Percentiles rank a stretch among this genome's conserved stretches.
Evolutionary conservation across 2,113 vertebrate species (phyloP).

Genomic region (Tetrax tetrax): DNA sequence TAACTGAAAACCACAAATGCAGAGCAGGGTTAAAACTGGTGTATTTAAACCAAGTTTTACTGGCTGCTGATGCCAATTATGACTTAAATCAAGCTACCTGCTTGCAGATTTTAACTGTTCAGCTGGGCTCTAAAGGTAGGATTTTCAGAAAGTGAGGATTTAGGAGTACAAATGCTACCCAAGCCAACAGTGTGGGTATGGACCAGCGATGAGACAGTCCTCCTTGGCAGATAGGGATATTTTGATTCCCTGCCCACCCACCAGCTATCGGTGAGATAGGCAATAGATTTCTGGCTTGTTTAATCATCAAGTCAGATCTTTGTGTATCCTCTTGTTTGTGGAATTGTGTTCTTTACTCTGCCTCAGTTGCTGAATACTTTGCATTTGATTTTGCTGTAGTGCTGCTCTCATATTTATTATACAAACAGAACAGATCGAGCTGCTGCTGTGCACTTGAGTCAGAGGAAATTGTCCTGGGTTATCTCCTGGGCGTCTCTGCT

Average conservation of each 20-base stretch:
- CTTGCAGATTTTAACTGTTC: neutral
- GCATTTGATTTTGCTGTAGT: neutral
- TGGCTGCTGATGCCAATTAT: neutral
- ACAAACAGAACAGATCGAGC: neutral
- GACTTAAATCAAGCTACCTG: neutral
- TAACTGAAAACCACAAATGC: neutral
- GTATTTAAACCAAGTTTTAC: neutral
- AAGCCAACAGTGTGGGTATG: neutral
- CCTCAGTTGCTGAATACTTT: neutral
- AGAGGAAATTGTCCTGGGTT: neutral
- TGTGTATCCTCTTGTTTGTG: neutral
- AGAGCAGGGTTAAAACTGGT: neutral
- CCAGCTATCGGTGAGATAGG: neutral
- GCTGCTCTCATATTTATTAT: neutral
- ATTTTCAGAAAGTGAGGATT: neutral
- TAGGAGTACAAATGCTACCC: neutral
- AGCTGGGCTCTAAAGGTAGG: neutral
- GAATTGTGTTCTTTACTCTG: neutral
- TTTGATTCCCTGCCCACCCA: neutral
- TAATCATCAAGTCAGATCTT: neutral
- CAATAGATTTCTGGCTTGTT: neutral
- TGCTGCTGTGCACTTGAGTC: neutral
- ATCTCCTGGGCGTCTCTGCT: neutral
- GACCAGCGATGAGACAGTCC: neutral
- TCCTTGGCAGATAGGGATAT: neutral